Evolutionary conservation across 2,888 invertebrate genomes (phyloP).

Genomic region (Pasiphila rectangulata): DNA sequence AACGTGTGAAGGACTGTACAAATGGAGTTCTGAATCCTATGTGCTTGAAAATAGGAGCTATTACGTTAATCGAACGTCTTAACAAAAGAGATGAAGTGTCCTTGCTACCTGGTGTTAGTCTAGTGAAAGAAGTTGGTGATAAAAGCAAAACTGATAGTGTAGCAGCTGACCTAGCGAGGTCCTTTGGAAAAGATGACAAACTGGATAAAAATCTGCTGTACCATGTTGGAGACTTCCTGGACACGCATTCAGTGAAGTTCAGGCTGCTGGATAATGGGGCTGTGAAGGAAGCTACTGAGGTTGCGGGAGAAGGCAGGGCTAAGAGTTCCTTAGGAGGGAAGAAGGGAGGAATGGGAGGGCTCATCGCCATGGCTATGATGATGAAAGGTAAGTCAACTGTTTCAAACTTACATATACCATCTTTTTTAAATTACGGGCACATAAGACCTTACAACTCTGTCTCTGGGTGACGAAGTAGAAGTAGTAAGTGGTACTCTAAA

Average conservation of each 20-base stretch:
- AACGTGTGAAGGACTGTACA: slow-evolving; percentile 59
- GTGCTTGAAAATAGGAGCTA: slow-evolving; percentile 71
- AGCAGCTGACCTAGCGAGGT: slow-evolving; percentile 84
- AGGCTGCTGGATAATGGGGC: slow-evolving; percentile 83
- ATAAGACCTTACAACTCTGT: too few species aligned
- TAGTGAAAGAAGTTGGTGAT: slow-evolving; percentile 83
- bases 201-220: slow-evolving; percentile 86
- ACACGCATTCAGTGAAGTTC: slow-evolving; percentile 85
- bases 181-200: slow-evolving; percentile 85
- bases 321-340: slow-evolving; percentile 59
- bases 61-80: slow-evolving; percentile 65
- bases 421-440: too few species aligned
- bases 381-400: slow-evolving; percentile 77
- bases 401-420: too few species aligned
- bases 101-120: slow-evolving; percentile 78
- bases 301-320: slow-evolving; percentile 65
- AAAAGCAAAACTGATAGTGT: slow-evolving; percentile 78
- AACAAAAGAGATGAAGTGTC: slow-evolving; percentile 65
- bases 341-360: slow-evolving; percentile 70
- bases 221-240: slow-evolving; percentile 84
- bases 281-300: slow-evolving; percentile 75
- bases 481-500: too few species aligned
- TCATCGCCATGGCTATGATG: slow-evolving; percentile 81
- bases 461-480: too few species aligned
- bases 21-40: slow-evolving; percentile 68